Percentiles rank a stretch among this genome's conserved stretches.
Evolutionary conservation across 2,797 vertebrate genomes (phyloP).

Genomic region (Ptychobarbus kaznakovi): DNA sequence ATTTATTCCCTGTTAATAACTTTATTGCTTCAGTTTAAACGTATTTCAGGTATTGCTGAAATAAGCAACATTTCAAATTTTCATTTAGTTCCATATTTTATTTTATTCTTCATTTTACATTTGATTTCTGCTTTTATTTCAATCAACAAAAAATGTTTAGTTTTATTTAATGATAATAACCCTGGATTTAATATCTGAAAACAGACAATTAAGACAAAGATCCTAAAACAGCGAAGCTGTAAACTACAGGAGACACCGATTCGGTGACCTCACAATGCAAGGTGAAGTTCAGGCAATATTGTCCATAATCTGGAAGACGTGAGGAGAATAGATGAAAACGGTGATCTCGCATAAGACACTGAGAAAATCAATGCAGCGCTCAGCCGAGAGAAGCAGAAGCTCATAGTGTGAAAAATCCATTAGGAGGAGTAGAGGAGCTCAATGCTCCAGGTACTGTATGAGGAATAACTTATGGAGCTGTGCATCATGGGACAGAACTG

Average conservation of each 20-base stretch:
- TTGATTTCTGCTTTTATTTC: neutral
- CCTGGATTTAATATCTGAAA: neutral
- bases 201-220: neutral
- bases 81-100: neutral
- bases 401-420: constrained; percentile 55
- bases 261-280: neutral
- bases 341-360: neutral
- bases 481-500: constrained; percentile 9
- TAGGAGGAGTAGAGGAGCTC: neutral
- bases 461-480: neutral
- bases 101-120: too few relatives aligned
- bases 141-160: neutral
- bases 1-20: neutral
- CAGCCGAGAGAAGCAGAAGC: constrained; percentile 25
- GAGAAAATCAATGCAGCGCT: constrained; percentile 38
- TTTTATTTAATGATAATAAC: neutral
- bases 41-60: neutral
- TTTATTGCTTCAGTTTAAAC: neutral
- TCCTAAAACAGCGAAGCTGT: neutral
- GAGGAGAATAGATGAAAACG: constrained; percentile 24
- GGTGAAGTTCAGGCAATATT: constrained; percentile 20
- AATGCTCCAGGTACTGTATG: neutral
- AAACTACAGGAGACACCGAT: neutral
- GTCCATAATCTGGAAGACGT: constrained; percentile 1
- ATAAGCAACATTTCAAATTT: neutral